Percentiles rank a stretch among this genome's conserved stretches.
Evolutionary conservation across 2,113 vertebrate genomes (phyloP).

Genomic region (Coturnix japonica): DNA sequence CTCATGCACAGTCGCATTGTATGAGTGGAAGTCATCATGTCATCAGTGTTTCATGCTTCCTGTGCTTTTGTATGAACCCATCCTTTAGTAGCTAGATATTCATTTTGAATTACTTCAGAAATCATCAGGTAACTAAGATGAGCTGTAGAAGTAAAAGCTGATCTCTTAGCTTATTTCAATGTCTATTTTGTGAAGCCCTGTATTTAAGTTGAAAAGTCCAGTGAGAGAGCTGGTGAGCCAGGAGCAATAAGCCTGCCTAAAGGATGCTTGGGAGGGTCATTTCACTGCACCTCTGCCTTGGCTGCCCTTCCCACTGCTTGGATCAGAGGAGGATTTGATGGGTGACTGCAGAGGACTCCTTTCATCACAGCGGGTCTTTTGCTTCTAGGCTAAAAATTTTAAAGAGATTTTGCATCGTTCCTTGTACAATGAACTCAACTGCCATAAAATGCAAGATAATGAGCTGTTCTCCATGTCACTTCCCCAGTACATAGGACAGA

Average conservation of each 20-base stretch:
- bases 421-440: background rate
- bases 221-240: background rate
- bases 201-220: background rate
- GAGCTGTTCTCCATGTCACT: background rate
- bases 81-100: background rate
- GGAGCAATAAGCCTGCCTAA: background rate
- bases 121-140: background rate
- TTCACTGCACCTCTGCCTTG: background rate
- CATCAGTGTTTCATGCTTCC: background rate
- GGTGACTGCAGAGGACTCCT: background rate
- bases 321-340: background rate
- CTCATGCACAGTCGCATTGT: background rate
- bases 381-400: background rate
- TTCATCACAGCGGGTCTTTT: background rate
- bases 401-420: background rate
- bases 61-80: background rate
- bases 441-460: background rate
- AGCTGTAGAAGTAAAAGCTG: background rate
- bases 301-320: background rate
- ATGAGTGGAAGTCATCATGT: background rate
- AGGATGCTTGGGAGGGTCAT: background rate
- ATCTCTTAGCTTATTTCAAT: background rate
- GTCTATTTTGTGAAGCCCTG: background rate
- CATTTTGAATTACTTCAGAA: background rate
- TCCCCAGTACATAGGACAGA: background rate